Conservation (phyloP, 2,797 vertebrate species). For the Alauda arvensis region DNA sequence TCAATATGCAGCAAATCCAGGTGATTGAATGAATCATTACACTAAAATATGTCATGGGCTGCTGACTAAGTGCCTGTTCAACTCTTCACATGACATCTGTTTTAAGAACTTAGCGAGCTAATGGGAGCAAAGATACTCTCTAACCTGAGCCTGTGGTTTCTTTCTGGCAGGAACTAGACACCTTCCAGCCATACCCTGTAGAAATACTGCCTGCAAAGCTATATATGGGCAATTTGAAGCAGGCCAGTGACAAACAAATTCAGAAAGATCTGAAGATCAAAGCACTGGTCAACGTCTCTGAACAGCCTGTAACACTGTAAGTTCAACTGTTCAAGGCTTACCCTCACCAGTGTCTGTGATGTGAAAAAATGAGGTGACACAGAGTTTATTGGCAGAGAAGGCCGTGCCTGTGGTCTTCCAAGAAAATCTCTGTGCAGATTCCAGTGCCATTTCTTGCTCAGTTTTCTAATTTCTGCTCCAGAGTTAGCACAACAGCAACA, state of each 20-base stretch:
- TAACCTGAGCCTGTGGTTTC: not conserved
- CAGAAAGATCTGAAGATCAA: slow-evolving; percentile 82
- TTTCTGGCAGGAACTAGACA: slow-evolving; percentile 81
- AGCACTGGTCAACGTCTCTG: slow-evolving; percentile 77
- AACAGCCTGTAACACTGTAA: slow-evolving; percentile 70
- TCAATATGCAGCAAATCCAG: not conserved
- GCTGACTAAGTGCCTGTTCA: not conserved
- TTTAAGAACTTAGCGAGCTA: not conserved
- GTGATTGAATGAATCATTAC: not conserved
- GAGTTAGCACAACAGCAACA: not conserved
- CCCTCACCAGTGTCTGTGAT: not conserved
- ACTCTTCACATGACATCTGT: not conserved
- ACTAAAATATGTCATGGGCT: not conserved
- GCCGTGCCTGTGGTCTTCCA: not conserved
- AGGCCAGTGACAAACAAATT: slow-evolving; percentile 72
- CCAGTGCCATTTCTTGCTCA: not conserved
- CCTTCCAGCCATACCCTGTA: slow-evolving; percentile 79
- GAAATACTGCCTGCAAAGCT: slow-evolving; percentile 80
- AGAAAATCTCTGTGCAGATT: not conserved
- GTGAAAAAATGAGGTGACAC: not conserved
- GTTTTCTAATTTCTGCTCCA: not conserved
- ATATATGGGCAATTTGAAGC: slow-evolving; percentile 81
- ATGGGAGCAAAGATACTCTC: not conserved
- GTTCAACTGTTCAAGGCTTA: slow-evolving; percentile 14
- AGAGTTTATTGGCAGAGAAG: not conserved